These are phyloP conservation scores for Cerceris ruficornis DNA, from an alignment of 2,888 invertebrate genomes.

Conservation along the genomic window DNA sequence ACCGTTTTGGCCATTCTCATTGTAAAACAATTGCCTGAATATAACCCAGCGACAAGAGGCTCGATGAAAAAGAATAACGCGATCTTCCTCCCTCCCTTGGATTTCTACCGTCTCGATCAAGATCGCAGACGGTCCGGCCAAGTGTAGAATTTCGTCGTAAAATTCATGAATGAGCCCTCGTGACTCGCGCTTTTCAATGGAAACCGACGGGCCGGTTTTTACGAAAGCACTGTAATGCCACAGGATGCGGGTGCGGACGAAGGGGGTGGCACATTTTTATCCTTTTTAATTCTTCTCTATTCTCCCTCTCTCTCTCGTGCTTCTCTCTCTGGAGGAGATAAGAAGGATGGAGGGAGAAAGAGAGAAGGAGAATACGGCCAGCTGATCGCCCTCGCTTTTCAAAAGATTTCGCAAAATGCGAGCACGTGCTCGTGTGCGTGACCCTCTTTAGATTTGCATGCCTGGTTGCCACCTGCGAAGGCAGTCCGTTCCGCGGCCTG, in stretches of 20 bases:
- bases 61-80: conserved; percentile 23
- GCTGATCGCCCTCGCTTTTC: conserved; percentile 70
- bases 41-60: conserved; percentile 34
- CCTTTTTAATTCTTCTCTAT: conserved; percentile 51
- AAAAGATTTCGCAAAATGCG: conserved; percentile 68
- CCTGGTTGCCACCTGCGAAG: conserved; percentile 66
- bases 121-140: conserved; percentile 63
- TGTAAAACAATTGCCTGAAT: conserved; percentile 25
- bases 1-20: conserved; percentile 2
- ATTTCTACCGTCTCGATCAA: conserved; percentile 49
- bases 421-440: conserved; percentile 68
- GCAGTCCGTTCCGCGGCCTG: conserved; percentile 30
- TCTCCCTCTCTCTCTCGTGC: conserved; percentile 16
- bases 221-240: conserved; percentile 60
- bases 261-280: conserved; percentile 63
- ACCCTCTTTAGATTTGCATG: conserved; percentile 62
- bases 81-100: conserved; percentile 6
- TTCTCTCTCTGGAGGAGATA: conserved; percentile 31
- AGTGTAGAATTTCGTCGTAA: conserved; percentile 68
- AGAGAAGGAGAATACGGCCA: conserved; percentile 60
- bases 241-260: conserved; percentile 68
- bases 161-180: conserved; percentile 68
- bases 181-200: conserved; percentile 69
- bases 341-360: conserved; percentile 32
- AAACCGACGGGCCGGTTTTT: conserved; percentile 65